Conservation (phyloP, 2,113 vertebrate genomes). For the Mastomys natalensis region DNA sequence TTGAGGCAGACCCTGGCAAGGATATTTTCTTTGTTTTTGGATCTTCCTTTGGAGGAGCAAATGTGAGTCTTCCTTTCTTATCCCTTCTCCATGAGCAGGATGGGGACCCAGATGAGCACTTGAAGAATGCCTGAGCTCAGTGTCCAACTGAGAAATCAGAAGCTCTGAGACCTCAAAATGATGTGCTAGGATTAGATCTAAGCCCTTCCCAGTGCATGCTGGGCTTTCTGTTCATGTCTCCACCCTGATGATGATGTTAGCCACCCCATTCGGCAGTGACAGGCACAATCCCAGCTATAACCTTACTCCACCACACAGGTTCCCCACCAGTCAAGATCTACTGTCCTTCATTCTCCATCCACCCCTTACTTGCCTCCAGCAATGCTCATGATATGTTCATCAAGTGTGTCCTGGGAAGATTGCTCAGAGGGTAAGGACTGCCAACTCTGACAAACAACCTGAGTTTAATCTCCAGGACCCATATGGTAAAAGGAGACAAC, state of each 20-base stretch:
- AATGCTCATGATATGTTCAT: background rate
- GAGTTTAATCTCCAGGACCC: background rate
- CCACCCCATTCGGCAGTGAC: too few relatives aligned
- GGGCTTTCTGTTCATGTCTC: background rate
- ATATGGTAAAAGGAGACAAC: background rate
- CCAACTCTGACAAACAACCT: background rate
- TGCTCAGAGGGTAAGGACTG: background rate
- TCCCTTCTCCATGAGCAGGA: background rate
- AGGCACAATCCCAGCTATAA: too few relatives aligned
- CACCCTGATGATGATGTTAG: background rate
- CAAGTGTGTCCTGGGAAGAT: background rate
- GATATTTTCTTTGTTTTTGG: slow-evolving; percentile 90
- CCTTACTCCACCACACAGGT: too few relatives aligned
- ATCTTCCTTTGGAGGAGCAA: slow-evolving; percentile 78
- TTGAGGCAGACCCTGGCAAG: slow-evolving; percentile 89
- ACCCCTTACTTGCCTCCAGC: background rate
- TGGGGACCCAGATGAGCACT: background rate
- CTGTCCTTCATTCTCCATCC: too few relatives aligned
- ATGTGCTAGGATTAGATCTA: background rate
- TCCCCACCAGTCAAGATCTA: too few relatives aligned
- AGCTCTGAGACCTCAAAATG: background rate
- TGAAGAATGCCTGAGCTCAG: too few relatives aligned
- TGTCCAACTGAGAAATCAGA: too few relatives aligned
- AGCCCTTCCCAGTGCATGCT: background rate
- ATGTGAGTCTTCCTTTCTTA: background rate